Conservation (phyloP, 2,888 invertebrate species). For the Macrophya alboannulata region DNA sequence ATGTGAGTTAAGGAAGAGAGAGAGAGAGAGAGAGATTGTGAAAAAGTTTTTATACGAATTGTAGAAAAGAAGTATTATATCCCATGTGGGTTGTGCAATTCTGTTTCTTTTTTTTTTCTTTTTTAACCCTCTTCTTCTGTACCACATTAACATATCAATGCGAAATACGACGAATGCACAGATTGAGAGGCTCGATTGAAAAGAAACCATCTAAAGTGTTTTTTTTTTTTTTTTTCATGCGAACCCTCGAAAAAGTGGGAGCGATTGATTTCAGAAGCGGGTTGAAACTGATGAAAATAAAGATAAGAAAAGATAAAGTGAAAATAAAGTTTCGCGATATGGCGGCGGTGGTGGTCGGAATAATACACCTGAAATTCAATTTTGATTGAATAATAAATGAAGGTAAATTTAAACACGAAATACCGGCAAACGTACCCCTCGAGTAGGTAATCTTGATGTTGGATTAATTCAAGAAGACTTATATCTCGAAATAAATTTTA, state of each 20-base stretch:
- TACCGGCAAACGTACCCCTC: background rate
- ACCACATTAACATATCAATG: slow-evolving; percentile 29
- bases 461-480: slow-evolving; percentile 34
- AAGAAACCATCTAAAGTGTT: background rate
- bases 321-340: background rate
- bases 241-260: background rate
- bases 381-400: background rate
- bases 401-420: background rate
- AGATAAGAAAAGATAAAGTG: background rate
- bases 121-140: background rate
- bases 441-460: background rate
- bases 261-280: slow-evolving; percentile 9
- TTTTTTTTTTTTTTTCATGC: background rate
- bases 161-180: background rate
- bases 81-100: slow-evolving; percentile 8
- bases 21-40: background rate
- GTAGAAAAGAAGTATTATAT: background rate
- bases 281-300: background rate
- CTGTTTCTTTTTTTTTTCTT: background rate
- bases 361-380: background rate
- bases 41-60: background rate
- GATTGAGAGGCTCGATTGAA: background rate
- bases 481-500: slow-evolving; percentile 35
- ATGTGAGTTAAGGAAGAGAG: background rate
- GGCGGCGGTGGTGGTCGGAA: background rate